Percentiles rank a stretch among this genome's conserved stretches.
Conservation (phyloP, 2,797 vertebrate species). For the Neostethus bicornis region DNA sequence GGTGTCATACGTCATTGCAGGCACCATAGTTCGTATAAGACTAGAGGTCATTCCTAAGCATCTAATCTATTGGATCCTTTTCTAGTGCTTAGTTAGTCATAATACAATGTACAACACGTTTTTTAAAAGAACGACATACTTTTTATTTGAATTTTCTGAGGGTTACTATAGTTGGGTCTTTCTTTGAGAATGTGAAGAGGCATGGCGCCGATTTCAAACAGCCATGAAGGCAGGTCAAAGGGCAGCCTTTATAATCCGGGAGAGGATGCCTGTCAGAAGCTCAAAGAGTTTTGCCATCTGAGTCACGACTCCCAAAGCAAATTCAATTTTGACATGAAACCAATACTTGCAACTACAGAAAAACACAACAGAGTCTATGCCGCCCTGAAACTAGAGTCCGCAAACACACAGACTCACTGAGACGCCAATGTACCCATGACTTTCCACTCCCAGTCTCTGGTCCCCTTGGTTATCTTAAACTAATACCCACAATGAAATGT, state of each 20-base stretch:
- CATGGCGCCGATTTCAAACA: constrained; percentile 49
- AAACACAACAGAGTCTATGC: constrained; percentile 28
- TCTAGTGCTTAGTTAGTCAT: no score
- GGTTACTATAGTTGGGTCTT: constrained; percentile 4
- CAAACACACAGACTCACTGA: constrained; percentile 22
- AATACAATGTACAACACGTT: no score
- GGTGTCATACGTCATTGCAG: no score
- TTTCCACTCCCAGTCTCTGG: constrained; percentile 21
- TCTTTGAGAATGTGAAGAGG: constrained; percentile 24
- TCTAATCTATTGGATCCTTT: no score
- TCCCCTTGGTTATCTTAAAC: constrained; percentile 31
- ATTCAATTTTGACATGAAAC: constrained; percentile 54
- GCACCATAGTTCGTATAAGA: no score
- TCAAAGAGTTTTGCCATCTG: constrained; percentile 38
- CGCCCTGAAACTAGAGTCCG: constrained; percentile 23
- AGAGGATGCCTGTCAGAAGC: constrained; percentile 51
- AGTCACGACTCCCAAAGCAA: constrained; percentile 55
- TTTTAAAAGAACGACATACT: no score
- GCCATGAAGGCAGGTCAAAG: constrained; percentile 50
- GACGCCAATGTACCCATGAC: constrained; percentile 21
- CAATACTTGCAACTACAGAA: constrained; percentile 37
- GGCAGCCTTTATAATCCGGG: constrained; percentile 50
- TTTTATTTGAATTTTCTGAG: no score
- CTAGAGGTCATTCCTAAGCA: no score
- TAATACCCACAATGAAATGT: constrained; percentile 19